A percentile compares a stretch with the other conserved stretches of the same genome.
Evolutionary conservation across 2,888 invertebrate genomes (phyloP).

Genomic region (Drosophila anomalata): DNA sequence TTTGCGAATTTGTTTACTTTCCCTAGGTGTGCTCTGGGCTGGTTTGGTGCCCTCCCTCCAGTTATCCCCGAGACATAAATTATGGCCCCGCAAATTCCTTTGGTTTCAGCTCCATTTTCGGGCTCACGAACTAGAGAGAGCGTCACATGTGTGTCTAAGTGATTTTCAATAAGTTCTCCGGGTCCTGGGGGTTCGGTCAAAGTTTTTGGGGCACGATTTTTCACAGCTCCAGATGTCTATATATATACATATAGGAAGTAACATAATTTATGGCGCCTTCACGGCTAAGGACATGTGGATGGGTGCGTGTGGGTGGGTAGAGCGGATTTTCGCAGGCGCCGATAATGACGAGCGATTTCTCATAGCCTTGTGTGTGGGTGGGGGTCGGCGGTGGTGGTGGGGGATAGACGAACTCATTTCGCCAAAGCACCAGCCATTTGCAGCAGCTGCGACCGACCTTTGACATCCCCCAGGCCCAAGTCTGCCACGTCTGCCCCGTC

Average conservation of each 20-base stretch:
- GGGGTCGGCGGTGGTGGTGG: conserved; percentile 3
- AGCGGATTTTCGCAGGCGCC: conserved; percentile 74
- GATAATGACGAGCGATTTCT: conserved; percentile 80
- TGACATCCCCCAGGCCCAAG: conserved; percentile 65
- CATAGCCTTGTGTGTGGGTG: conserved; percentile 52
- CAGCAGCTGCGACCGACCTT: conserved; percentile 79
- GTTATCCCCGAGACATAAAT: conserved; percentile 26
- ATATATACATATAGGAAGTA: conserved; percentile 50
- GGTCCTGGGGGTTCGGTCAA: conserved; percentile 58
- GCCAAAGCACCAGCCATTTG: conserved; percentile 78
- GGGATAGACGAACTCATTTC: conserved; percentile 58
- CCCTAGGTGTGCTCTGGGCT: conserved; percentile 4
- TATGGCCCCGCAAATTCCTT: conserved; percentile 26
- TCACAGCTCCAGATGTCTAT: conserved; percentile 78
- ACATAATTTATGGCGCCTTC: conserved; percentile 71
- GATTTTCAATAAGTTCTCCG: conserved; percentile 75
- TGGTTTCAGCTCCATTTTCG: conserved; percentile 36
- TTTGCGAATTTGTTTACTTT: conserved; percentile 14
- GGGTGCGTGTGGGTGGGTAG: conserved; percentile 50
- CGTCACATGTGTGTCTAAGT: conserved; percentile 78
- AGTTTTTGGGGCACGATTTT: conserved; percentile 77
- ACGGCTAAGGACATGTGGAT: conserved; percentile 49
- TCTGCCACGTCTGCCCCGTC: conserved; percentile 36
- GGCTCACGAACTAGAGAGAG: conserved; percentile 62
- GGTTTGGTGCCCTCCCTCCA: neutral